Evolutionary conservation across 2,888 invertebrate species (phyloP).

Genomic region (Rotaria magnacalcarata): DNA sequence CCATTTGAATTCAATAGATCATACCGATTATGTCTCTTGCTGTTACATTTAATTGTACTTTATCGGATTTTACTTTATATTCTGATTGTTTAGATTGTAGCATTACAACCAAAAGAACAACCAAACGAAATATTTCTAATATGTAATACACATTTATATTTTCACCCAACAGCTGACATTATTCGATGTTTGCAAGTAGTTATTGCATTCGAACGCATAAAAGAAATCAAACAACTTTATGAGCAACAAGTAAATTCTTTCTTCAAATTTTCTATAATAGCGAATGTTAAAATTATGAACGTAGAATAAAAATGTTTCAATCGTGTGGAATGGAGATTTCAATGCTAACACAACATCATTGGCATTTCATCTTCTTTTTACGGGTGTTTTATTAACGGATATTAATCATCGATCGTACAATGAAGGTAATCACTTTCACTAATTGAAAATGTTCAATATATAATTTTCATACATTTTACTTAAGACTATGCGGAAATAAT

Average conservation of each 20-base stretch:
- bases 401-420: neutral
- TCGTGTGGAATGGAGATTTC: neutral
- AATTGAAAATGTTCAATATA: too few species aligned
- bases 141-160: conserved; percentile 87
- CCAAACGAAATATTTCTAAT: conserved; percentile 52
- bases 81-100: conserved; percentile 11
- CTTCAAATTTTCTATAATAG: neutral
- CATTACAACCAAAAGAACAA: conserved; percentile 8
- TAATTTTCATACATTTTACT: neutral
- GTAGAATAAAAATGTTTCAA: neutral
- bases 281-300: neutral
- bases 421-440: neutral
- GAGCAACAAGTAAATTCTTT: neutral
- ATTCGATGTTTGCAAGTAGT: conserved; percentile 79
- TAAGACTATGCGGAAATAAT: neutral
- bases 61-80: too few species aligned
- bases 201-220: conserved; percentile 54
- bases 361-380: neutral
- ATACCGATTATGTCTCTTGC: too few species aligned
- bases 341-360: neutral
- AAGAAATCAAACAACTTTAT: neutral
- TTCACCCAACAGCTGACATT: conserved; percentile 83
- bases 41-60: too few species aligned
- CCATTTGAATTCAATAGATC: too few species aligned
- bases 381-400: neutral